Percentiles rank a stretch among this genome's conserved stretches.
phyloP scores from a whole-genome alignment of 2,113 vertebrate genomes.

The Columba janthina region DNA sequence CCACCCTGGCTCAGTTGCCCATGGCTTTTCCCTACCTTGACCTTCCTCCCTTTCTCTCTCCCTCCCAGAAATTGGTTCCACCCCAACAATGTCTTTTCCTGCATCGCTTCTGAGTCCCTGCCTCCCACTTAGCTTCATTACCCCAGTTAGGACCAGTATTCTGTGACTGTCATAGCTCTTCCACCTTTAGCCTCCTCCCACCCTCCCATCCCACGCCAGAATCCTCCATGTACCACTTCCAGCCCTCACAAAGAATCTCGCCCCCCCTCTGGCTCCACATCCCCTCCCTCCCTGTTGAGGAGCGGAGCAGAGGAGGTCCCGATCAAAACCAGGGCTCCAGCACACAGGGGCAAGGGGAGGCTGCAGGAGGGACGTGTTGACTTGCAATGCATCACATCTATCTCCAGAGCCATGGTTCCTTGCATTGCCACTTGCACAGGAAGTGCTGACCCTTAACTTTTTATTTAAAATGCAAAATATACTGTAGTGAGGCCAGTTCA shows the following conservation, averaged over 20 bases:
- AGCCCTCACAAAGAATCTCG: not conserved
- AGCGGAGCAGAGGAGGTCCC: not conserved
- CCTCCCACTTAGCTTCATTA: not conserved
- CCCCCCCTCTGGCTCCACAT: too few relatives aligned
- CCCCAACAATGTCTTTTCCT: not conserved
- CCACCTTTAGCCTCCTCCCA: not conserved
- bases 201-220: rapidly evolving
- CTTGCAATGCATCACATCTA: rapidly evolving
- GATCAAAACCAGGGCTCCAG: not conserved
- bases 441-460: not conserved
- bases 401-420: rapidly evolving
- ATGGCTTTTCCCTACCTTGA: not conserved
- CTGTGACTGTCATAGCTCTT: not conserved
- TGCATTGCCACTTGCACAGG: rapidly evolving
- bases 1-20: not conserved
- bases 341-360: not conserved
- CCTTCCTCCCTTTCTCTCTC: not conserved
- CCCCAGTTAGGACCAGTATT: not conserved
- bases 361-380: not conserved
- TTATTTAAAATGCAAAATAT: not conserved
- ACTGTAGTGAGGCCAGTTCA: not conserved
- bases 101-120: not conserved
- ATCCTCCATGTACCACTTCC: not conserved
- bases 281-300: not conserved
- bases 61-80: not conserved